Percentiles rank a stretch among this genome's conserved stretches.
These are phyloP conservation scores for Alexandromys fortis DNA, from an alignment of 2,113 vertebrate species.

Conservation along the genomic window DNA sequence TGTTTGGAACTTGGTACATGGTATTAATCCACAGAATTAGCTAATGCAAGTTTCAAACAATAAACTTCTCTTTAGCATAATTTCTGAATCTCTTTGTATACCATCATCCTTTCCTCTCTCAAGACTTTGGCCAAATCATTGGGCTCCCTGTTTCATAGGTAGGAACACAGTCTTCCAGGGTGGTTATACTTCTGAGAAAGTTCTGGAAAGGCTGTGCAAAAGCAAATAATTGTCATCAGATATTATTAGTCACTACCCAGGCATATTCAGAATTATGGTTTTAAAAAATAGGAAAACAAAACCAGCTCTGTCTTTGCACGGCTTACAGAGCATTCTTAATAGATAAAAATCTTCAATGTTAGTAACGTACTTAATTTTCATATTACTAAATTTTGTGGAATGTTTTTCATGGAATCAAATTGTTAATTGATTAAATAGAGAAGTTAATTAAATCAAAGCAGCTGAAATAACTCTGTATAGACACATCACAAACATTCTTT, in stretches of 20 bases:
- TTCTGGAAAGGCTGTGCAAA: neutral
- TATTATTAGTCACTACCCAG: neutral
- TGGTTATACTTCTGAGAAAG: neutral
- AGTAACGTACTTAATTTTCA: conserved; percentile 54
- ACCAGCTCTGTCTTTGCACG: neutral
- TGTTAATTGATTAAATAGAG: conserved; percentile 72
- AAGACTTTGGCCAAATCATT: neutral
- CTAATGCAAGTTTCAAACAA: conserved; percentile 1
- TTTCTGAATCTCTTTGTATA: neutral
- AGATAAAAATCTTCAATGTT: conserved; percentile 63
- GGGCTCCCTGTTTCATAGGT: neutral
- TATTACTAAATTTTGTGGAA: conserved; percentile 63
- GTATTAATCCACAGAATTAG: neutral
- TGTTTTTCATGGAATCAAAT: conserved; percentile 65
- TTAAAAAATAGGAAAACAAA: neutral
- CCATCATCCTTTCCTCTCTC: neutral
- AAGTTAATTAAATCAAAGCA: conserved; percentile 72
- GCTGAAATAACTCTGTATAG: conserved; percentile 65
- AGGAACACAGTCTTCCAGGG: neutral
- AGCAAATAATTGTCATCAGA: conserved; percentile 27
- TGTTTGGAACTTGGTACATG: neutral
- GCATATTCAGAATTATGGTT: neutral
- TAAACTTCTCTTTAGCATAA: neutral
- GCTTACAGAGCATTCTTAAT: conserved; percentile 1
- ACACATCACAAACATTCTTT: conserved; percentile 69